phyloP scores from a whole-genome alignment of 2,113 vertebrate species.

The Phasianus colchicus region DNA sequence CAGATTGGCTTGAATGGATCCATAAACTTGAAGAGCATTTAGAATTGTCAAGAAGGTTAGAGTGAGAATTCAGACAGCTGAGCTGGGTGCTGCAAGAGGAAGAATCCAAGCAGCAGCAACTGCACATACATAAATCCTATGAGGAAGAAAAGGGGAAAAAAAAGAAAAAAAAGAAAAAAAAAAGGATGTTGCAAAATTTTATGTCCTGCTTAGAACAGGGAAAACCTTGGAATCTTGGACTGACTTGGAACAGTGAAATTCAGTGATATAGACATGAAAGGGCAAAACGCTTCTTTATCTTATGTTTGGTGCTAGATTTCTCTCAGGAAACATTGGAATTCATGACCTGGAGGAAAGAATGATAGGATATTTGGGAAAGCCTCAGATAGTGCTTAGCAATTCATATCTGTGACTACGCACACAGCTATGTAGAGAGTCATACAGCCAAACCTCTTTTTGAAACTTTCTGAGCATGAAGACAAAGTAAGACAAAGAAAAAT shows the following conservation, averaged over 20 bases:
- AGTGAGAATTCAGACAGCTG: slow-evolving; percentile 18
- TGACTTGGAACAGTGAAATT: background rate
- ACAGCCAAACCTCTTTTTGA: background rate
- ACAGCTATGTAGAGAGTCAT: background rate
- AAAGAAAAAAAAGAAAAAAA: background rate
- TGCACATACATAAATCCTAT: background rate
- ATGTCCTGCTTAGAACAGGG: background rate
- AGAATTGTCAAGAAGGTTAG: background rate
- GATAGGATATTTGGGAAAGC: slow-evolving; percentile 11
- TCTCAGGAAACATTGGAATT: background rate
- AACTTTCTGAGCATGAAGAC: background rate
- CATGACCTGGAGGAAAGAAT: background rate
- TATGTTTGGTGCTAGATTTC: background rate
- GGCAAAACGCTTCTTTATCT: background rate
- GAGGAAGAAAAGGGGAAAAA: background rate
- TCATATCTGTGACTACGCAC: background rate
- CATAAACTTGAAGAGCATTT: background rate
- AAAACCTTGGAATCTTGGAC: background rate
- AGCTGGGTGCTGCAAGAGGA: slow-evolving; percentile 7
- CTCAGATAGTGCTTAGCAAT: background rate
- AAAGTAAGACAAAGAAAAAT: background rate
- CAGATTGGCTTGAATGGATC: background rate
- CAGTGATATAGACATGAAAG: background rate
- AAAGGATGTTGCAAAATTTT: background rate
- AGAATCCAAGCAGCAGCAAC: background rate